These are phyloP conservation scores for Agrochola lota DNA, from an alignment of 2,888 invertebrate species.

Conservation along the genomic window DNA sequence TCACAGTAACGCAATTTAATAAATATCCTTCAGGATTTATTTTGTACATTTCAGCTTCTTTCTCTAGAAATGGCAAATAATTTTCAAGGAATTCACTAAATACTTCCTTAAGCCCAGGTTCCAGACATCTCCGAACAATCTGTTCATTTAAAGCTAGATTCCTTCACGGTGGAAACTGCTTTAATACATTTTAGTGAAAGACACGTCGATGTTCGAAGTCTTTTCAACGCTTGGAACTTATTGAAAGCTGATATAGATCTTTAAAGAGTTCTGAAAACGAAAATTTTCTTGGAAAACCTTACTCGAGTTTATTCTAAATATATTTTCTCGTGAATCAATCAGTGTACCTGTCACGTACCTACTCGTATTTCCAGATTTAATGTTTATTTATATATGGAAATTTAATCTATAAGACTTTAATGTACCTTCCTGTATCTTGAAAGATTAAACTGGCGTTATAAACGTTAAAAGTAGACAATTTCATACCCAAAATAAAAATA, in stretches of 20 bases:
- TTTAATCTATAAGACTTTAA: neutral
- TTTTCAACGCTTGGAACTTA: slow-evolving; percentile 66
- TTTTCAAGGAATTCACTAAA: slow-evolving; percentile 33
- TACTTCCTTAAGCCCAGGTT: slow-evolving; percentile 9
- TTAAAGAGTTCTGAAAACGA: slow-evolving; percentile 31
- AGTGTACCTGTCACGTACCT: slow-evolving; percentile 6
- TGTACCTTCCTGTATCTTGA: neutral
- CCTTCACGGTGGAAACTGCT: slow-evolving; percentile 64
- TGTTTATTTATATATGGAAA: neutral
- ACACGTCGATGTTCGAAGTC: slow-evolving; percentile 63
- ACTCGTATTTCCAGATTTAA: neutral
- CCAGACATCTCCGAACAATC: slow-evolving; percentile 22
- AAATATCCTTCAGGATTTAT: neutral
- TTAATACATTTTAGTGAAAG: slow-evolving; percentile 66
- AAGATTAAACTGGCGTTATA: no score
- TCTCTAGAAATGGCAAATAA: slow-evolving; percentile 4
- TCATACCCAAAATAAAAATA: neutral
- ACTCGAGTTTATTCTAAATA: slow-evolving; percentile 23
- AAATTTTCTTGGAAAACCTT: slow-evolving; percentile 37
- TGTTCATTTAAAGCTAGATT: slow-evolving; percentile 55
- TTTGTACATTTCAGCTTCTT: neutral
- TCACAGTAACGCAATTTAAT: neutral
- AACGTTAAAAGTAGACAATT: neutral
- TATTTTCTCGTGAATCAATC: slow-evolving; percentile 33
- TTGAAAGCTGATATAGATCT: slow-evolving; percentile 67